Base-by-base conservation (phyloP, 2,888 invertebrate genomes). In the Mycalesis mineus region DNA sequence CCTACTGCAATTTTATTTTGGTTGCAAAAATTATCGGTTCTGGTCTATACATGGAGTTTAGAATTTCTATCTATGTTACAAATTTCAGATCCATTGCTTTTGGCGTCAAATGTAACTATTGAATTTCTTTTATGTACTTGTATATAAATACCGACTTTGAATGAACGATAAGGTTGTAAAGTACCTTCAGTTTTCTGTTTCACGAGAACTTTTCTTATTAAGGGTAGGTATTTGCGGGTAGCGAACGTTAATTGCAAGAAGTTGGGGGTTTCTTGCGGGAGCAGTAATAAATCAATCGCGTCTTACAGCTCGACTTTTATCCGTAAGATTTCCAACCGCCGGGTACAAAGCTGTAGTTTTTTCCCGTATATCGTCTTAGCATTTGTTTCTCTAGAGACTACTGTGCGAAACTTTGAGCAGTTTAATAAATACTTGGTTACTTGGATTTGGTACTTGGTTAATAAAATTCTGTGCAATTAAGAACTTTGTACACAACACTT, bases 281-380 rank as follows among this genome's bases (percentile, higher is more conserved):
- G 41, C 55, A 55, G 58, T 57, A 57, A 64, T 64, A 64, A 63
- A 64, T 64, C 63, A 63, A 63, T 63, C 63, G 62, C 2, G n/a
- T 29, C 15, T 45, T 42, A 59, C 52, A 54, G 64, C 55, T 45
- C 55, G 55, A 53, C 54, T 58, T 62, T 62, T 59, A 62, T 59
- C 61, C 55, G 49, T 53, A 61, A 61, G 62, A 58, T 59, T 59
- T 44, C 64, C 61, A 44, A 57, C 57, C 58, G 56, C 62, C 57
- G 58, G 50, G 52, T 33, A 22, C 22, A 22, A 47, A 47, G 47
- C 22, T 59, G 29, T 49, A 55, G 50, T 42, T 58, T 61, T 50
- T 22, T 48, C 31, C n/a, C 31, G 17, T 50, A 47, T 14, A 31
- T 42, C 14, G 55, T 61, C 5, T 22, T 22, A 22, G 22, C 5